phyloP scores from a whole-genome alignment of 2,113 vertebrate species.

The Narcine bancroftii region DNA sequence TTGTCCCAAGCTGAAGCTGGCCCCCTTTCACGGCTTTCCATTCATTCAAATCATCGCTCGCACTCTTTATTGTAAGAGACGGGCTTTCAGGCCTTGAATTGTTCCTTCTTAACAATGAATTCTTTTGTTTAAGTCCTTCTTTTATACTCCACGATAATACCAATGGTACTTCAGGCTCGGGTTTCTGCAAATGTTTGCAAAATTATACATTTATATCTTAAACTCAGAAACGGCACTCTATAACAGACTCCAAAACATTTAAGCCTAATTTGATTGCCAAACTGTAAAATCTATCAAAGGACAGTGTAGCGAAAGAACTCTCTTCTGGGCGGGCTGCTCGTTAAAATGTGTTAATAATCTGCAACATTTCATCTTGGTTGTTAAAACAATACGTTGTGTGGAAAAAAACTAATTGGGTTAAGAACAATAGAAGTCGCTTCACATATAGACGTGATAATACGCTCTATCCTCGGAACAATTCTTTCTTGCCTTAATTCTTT shows the following conservation, averaged over 20 bases:
- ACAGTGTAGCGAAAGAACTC: neutral
- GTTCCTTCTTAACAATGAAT: constrained; percentile 72
- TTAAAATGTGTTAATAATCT: constrained; percentile 11
- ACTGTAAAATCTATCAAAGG: neutral
- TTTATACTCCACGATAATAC: constrained; percentile 66
- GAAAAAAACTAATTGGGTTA: constrained; percentile 15
- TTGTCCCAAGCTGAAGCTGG: constrained; percentile 60
- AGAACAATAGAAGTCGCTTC: neutral
- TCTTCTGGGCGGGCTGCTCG: neutral
- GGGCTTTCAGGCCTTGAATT: constrained; percentile 77
- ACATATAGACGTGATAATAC: neutral
- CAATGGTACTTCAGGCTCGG: constrained; percentile 73
- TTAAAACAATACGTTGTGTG: neutral
- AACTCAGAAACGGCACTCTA: neutral
- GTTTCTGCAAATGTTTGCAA: constrained; percentile 84
- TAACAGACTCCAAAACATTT: constrained; percentile 16
- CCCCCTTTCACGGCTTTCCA: constrained; percentile 51
- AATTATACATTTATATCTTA: constrained; percentile 67
- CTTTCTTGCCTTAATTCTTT: neutral
- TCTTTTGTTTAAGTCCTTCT: constrained; percentile 83
- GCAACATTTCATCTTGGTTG: neutral
- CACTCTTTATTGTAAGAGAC: constrained; percentile 78
- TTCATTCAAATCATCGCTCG: constrained; percentile 78
- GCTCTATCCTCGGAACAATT: neutral
- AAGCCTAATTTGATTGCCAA: constrained; percentile 3